A percentile compares a stretch with the other conserved stretches of the same genome.
phyloP scores from a whole-genome alignment of 2,888 invertebrate genomes.

The Dryadula phaetusa region DNA sequence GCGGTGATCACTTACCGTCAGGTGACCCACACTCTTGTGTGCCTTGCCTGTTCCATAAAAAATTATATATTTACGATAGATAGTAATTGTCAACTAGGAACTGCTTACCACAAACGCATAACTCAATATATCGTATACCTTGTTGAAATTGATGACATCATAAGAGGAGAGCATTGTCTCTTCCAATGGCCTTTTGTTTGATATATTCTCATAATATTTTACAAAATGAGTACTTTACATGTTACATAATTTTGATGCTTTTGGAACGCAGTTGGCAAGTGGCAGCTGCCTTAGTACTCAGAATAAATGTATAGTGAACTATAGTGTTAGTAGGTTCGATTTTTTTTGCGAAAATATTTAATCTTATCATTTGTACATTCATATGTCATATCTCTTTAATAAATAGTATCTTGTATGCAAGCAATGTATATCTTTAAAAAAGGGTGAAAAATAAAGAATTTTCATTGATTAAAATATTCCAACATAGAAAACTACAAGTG shows the following conservation, averaged over 20 bases:
- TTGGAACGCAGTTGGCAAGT: not conserved
- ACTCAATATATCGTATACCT: not conserved
- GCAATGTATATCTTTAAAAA: too few relatives aligned
- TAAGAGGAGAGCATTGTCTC: constrained; percentile 12
- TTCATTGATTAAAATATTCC: too few relatives aligned
- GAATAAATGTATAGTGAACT: not conserved
- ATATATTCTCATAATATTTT: not conserved
- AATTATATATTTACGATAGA: not conserved
- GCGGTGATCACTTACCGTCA: too few relatives aligned
- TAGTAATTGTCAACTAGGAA: not conserved
- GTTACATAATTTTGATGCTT: not conserved
- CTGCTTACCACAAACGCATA: not conserved
- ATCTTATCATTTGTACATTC: too few relatives aligned
- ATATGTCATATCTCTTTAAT: too few relatives aligned
- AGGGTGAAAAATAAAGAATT: too few relatives aligned
- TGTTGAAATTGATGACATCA: constrained; percentile 16
- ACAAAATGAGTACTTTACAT: not conserved
- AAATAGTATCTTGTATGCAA: too few relatives aligned
- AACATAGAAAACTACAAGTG: too few relatives aligned
- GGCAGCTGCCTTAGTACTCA: too few relatives aligned
- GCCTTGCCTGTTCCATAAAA: too few relatives aligned
- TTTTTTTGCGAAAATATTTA: too few relatives aligned
- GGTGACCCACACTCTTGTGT: too few relatives aligned
- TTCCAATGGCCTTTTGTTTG: not conserved
- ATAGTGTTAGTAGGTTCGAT: not conserved